Evolutionary conservation across 1,140 invertebrate genomes (phyloP), one percentile per base, ranked within the genome.

Genomic region (Halotydeus destructor): DNA sequence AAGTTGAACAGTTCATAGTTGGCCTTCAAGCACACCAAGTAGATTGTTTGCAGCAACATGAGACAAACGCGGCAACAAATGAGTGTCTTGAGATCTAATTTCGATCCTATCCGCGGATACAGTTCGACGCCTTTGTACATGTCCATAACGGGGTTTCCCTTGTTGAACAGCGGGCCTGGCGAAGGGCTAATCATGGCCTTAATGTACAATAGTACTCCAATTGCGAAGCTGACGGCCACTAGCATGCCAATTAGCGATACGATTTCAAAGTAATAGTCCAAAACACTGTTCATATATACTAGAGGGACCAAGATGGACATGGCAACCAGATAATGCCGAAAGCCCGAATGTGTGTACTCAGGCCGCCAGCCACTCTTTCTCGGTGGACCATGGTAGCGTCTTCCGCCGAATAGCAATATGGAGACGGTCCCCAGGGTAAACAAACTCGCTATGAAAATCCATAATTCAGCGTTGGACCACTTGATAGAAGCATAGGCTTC

Each of bases 41-140:
- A 58, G 8, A 71, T 54, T 2, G 71, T 44, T 38, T 69, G 63
- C 70, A 69, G 72, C 3, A 60, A 52, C 48, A 68, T 66, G 57
- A 72, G 60, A 33, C 69, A 69, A 46, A 72, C 62, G 9, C 70
- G 54, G 47, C 60, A 63, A 48, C 61, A 63, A 11, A 60, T 64
- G 44, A 62, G 55, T 49, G 64, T 61, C 38, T 67, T 67, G 11
- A 65, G 56, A 48, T 67, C 62, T 5, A 66, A 55, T n/a, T 44
- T 30, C 23, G 25, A 8, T 16, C 49, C 49, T 6, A 64, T 49
- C 16, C 56, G 46, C n/a, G 62, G 60, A 47, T 64, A 63, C 0
- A 64, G 50, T 52, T 64, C 62, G 1, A 57, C 61, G 9, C 62
- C 62, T 59, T 60, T 63, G 48, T 62, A 64, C 46, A 60, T 63